Evolutionary conservation across 1,140 invertebrate genomes (phyloP).

Genomic region (Scaptodrosophila lebanonensis): DNA sequence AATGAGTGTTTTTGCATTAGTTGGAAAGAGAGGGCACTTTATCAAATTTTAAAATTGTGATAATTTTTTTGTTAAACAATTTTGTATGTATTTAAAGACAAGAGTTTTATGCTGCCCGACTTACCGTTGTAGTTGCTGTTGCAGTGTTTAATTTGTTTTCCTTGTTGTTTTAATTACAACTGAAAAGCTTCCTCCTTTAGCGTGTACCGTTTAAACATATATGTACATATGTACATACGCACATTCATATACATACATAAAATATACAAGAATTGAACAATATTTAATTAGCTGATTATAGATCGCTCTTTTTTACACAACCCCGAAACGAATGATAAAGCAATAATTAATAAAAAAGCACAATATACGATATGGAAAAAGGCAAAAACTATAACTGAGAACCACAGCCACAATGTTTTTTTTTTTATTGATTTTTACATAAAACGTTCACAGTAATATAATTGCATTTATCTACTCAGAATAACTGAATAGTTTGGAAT

Average conservation of each 20-base stretch:
- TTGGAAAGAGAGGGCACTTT: constrained; percentile 46
- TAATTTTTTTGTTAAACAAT: too few relatives aligned
- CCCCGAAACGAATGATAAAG: too few relatives aligned
- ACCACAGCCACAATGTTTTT: constrained; percentile 38
- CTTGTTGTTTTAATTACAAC: constrained; percentile 30
- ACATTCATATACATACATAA: too few relatives aligned
- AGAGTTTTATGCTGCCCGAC: constrained; percentile 32
- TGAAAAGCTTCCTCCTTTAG: constrained; percentile 21
- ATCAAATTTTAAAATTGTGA: constrained; percentile 69
- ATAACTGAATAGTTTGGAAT: constrained; percentile 1
- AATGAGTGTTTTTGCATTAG: too few relatives aligned
- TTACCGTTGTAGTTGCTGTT: not conserved
- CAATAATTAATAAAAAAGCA: too few relatives aligned
- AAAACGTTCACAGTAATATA: not conserved
- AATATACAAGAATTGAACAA: too few relatives aligned
- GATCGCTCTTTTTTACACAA: too few relatives aligned
- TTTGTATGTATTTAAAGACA: too few relatives aligned
- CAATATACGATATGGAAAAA: too few relatives aligned
- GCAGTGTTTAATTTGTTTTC: too few relatives aligned
- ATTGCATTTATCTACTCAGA: too few relatives aligned
- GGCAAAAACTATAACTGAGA: constrained; percentile 2
- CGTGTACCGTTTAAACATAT: constrained; percentile 7
- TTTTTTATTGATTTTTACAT: constrained; percentile 63
- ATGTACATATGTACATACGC: constrained; percentile 21
- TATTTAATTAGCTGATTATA: too few relatives aligned